Conservation (phyloP, 2,888 invertebrate species). For the Leptinotarsa peninsularis region DNA sequence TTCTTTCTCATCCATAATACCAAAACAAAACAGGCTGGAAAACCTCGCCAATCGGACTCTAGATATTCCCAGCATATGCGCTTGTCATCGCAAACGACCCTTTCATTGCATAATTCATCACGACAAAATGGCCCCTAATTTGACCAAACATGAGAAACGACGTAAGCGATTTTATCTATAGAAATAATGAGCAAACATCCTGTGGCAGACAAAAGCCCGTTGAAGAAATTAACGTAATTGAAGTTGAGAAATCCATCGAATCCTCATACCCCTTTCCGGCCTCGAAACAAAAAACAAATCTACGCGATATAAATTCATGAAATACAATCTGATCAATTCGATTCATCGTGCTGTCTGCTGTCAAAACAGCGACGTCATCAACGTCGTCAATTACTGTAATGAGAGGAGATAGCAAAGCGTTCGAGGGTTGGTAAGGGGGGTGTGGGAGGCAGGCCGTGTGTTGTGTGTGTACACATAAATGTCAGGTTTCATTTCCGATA, state of each 20-base stretch:
- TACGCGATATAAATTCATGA: slow-evolving; percentile 57
- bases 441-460: slow-evolving; percentile 29
- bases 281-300: slow-evolving; percentile 53
- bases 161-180: neutral
- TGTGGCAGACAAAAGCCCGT: slow-evolving; percentile 12
- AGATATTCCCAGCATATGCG: neutral
- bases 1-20: neutral
- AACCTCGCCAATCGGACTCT: neutral
- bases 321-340: slow-evolving; percentile 66
- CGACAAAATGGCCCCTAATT: slow-evolving; percentile 27
- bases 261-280: slow-evolving; percentile 35
- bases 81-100: neutral
- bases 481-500: slow-evolving; percentile 65
- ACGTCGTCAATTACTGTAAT: slow-evolving; percentile 66
- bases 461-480: slow-evolving; percentile 53
- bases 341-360: slow-evolving; percentile 62
- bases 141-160: neutral
- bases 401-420: slow-evolving; percentile 60
- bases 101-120: neutral
- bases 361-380: slow-evolving; percentile 62
- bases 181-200: slow-evolving; percentile 19
- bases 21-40: neutral
- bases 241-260: slow-evolving; percentile 22
- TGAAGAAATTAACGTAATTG: slow-evolving; percentile 5
- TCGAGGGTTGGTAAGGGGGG: slow-evolving; percentile 33